These are phyloP conservation scores for Drosophila nigritarsus DNA, from an alignment of 2,888 invertebrate genomes.

Conservation along the genomic window DNA sequence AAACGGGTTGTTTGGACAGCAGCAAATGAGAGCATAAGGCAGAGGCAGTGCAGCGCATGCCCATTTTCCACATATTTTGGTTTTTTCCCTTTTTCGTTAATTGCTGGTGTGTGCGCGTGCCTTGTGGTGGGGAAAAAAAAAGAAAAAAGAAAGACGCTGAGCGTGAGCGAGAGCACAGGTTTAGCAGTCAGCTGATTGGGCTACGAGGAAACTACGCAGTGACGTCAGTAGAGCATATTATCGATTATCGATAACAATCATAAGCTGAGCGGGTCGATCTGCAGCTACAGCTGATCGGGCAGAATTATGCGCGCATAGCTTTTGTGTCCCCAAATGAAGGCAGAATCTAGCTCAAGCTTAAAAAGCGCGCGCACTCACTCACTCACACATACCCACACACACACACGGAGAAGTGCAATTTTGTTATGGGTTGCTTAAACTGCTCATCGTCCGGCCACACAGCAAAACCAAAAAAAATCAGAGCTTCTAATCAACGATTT, in stretches of 20 bases:
- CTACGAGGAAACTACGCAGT: not conserved
- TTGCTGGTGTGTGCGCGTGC: conserved; percentile 22
- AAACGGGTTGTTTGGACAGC: conserved; percentile 24
- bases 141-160: not conserved
- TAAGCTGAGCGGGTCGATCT: conserved; percentile 1
- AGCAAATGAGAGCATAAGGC: not conserved
- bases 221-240: conserved; percentile 19
- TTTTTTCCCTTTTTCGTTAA: conserved; percentile 11
- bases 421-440: not conserved
- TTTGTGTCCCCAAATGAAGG: conserved; percentile 18
- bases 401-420: conserved; percentile 4
- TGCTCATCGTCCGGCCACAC: conserved; percentile 16
- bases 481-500: conserved; percentile 31
- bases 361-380: conserved; percentile 3
- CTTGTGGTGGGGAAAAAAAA: conserved; percentile 30
- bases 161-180: conserved; percentile 7
- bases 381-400: not conserved
- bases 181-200: conserved; percentile 32
- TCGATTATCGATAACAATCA: conserved; percentile 41
- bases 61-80: not conserved
- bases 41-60: not conserved
- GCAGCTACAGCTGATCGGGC: conserved; percentile 36
- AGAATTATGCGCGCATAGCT: conserved; percentile 10
- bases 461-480: conserved; percentile 12
- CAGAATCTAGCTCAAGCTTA: conserved; percentile 11